A percentile compares a stretch with the other conserved stretches of the same genome.
phyloP scores from a whole-genome alignment of 1,140 invertebrate species.

The Macrobrachium rosenbergii region DNA sequence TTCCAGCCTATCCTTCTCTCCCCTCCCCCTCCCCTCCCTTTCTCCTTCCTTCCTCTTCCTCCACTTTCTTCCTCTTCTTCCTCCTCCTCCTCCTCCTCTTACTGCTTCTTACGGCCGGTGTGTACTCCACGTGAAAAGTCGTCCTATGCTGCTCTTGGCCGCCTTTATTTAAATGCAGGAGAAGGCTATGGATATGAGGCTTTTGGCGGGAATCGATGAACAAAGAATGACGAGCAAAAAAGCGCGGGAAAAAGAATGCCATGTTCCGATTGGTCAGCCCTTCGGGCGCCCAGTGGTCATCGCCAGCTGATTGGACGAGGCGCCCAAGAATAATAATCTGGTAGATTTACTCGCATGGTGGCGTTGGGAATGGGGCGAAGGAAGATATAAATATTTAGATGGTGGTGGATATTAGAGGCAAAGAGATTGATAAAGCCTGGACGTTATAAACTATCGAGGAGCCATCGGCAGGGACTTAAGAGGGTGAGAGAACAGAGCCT shows the following conservation, averaged over 20 bases:
- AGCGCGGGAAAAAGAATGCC: constrained; percentile 61
- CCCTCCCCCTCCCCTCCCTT: neutral
- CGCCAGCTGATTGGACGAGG: constrained; percentile 61
- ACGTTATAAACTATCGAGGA: constrained; percentile 59
- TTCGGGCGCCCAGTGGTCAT: constrained; percentile 60
- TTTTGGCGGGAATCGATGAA: constrained; percentile 63
- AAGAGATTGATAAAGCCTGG: constrained; percentile 61
- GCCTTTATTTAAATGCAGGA: constrained; percentile 64
- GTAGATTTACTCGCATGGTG: constrained; percentile 63
- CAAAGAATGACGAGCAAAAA: constrained; percentile 64
- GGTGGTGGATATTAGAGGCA: constrained; percentile 62
- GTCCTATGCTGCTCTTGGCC: neutral
- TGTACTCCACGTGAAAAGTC: neutral
- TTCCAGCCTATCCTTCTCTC: constrained; percentile 16
- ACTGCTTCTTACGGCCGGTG: too few relatives aligned
- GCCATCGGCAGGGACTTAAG: constrained; percentile 62
- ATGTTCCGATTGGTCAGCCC: constrained; percentile 60
- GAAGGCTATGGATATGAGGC: constrained; percentile 61
- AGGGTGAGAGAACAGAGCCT: constrained; percentile 37
- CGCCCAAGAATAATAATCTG: constrained; percentile 63
- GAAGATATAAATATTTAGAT: constrained; percentile 61
- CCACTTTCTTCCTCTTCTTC: neutral
- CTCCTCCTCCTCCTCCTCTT: neutral
- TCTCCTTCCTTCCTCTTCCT: too few relatives aligned
- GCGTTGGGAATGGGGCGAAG: constrained; percentile 52